Conservation (phyloP, 2,888 invertebrate genomes). For the Andrena chrysosceles region DNA sequence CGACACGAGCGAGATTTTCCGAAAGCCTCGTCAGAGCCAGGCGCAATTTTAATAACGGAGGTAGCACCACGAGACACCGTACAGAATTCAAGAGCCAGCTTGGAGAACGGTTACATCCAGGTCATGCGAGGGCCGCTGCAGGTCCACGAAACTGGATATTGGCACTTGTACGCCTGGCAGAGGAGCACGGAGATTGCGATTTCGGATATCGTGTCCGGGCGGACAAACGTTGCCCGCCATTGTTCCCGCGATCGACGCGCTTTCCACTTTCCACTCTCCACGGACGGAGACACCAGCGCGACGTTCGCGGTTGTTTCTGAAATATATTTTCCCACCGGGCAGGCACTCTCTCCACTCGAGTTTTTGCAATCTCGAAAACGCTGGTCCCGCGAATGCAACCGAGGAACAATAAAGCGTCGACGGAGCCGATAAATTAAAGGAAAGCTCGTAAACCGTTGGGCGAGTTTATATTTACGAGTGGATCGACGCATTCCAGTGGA, state of each 20-base stretch:
- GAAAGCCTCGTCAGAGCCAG: slow-evolving; percentile 2
- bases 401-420: slow-evolving; percentile 6
- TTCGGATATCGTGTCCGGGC: slow-evolving; percentile 52
- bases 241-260: slow-evolving; percentile 24
- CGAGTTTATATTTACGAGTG: slow-evolving; percentile 2
- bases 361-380: slow-evolving; percentile 4
- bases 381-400: slow-evolving; percentile 6
- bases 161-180: slow-evolving; percentile 55
- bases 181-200: slow-evolving; percentile 62
- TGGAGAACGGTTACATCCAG: slow-evolving; percentile 36
- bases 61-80: slow-evolving; percentile 29
- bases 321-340: slow-evolving; percentile 7
- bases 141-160: slow-evolving; percentile 63
- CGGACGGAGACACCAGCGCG: background rate
- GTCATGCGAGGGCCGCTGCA: slow-evolving; percentile 37
- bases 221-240: slow-evolving; percentile 44
- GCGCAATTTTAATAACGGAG: slow-evolving; percentile 61
- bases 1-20: slow-evolving; percentile 9
- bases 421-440: slow-evolving; percentile 4
- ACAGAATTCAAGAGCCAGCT: slow-evolving; percentile 36
- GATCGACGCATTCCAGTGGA: slow-evolving; percentile 19
- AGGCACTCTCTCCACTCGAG: background rate
- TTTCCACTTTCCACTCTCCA: slow-evolving; percentile 1
- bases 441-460: slow-evolving; percentile 13
- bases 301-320: background rate